Conservation (phyloP, 2,888 invertebrate species). For the Clunio marinus region DNA sequence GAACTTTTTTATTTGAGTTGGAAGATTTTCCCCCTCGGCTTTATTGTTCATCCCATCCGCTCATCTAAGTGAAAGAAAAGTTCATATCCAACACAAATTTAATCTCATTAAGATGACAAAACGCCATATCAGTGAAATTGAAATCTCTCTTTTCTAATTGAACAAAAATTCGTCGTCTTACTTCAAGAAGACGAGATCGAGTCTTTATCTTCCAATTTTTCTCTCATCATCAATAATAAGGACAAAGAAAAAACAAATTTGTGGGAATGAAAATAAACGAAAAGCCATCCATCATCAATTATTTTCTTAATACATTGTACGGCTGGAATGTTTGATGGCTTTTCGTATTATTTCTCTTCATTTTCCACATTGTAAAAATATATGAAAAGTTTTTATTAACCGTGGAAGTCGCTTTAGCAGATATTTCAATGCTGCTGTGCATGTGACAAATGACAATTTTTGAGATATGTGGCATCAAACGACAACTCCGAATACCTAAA, state of each 20-base stretch:
- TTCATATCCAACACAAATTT: slow-evolving; percentile 1
- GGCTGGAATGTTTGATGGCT: slow-evolving; percentile 33
- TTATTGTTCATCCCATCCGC: not conserved
- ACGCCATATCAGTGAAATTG: slow-evolving; percentile 32
- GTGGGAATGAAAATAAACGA: not conserved
- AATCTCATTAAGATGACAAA: not conserved
- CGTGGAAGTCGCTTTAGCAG: not conserved
- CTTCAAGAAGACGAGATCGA: no score
- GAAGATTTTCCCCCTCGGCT: no score
- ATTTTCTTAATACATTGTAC: slow-evolving; percentile 6
- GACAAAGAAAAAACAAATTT: not conserved
- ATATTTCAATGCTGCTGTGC: slow-evolving; percentile 33
- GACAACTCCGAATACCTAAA: no score
- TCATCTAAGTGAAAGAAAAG: no score
- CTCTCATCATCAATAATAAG: no score
- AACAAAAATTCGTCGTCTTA: no score
- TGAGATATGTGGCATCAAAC: no score
- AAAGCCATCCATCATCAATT: slow-evolving; percentile 35
- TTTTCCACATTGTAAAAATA: not conserved
- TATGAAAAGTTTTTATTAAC: not conserved
- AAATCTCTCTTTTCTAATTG: slow-evolving; percentile 23
- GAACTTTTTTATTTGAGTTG: no score
- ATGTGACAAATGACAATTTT: no score
- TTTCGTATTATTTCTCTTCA: slow-evolving; percentile 3
- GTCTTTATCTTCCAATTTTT: not conserved